These are phyloP conservation scores for Zapornia atra DNA, from an alignment of 2,113 vertebrate species.

Conservation along the genomic window DNA sequence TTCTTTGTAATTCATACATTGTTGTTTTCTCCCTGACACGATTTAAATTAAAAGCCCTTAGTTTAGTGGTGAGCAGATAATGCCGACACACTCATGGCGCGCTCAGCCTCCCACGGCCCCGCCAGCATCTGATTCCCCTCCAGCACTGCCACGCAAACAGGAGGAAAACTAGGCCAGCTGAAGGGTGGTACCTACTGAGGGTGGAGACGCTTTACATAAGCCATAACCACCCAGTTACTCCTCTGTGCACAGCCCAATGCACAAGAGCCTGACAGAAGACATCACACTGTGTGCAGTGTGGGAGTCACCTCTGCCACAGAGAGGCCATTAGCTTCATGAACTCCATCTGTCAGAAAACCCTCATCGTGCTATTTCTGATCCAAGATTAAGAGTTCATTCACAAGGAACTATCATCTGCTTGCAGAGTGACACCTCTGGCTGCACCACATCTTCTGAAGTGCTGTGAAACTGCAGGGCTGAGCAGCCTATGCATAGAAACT, in stretches of 20 bases:
- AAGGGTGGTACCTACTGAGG: neutral
- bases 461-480: neutral
- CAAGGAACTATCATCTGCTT: neutral
- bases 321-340: accelerated
- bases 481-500: neutral
- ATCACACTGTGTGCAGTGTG: accelerated
- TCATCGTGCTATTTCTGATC: neutral
- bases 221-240: neutral
- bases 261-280: neutral
- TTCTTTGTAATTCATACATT: neutral
- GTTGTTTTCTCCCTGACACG: neutral
- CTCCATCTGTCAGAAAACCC: neutral
- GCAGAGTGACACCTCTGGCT: neutral
- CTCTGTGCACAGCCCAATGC: neutral
- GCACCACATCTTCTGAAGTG: neutral
- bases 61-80: neutral
- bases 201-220: neutral
- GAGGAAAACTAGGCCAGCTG: neutral
- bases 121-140: neutral
- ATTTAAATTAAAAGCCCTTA: neutral
- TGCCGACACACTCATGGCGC: neutral
- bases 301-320: neutral
- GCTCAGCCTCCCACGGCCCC: neutral
- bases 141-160: accelerated
- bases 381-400: neutral